phyloP scores from a whole-genome alignment of 2,888 invertebrate genomes.

The Glyphotaelius pellucidus region DNA sequence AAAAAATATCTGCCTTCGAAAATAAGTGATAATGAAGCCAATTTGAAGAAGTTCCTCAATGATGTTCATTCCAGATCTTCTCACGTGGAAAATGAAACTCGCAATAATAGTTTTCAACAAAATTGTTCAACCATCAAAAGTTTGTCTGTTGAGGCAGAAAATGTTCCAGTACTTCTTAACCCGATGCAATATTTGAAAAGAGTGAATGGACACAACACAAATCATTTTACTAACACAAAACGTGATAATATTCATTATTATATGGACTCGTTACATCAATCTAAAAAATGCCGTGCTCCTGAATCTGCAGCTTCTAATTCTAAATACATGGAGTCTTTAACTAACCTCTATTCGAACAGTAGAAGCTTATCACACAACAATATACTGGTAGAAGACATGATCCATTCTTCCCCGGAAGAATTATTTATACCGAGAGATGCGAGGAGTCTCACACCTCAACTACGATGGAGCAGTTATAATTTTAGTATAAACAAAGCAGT shows the following conservation, averaged over 20 bases:
- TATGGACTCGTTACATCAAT: background rate
- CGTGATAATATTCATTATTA: background rate
- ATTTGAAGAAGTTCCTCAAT: constrained; percentile 69
- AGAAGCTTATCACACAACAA: background rate
- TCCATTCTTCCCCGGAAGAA: background rate
- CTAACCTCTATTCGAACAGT: background rate
- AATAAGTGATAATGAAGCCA: constrained; percentile 67
- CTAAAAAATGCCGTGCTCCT: background rate
- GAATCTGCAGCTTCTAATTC: constrained; percentile 23
- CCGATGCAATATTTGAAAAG: constrained; percentile 63
- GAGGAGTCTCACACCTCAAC: background rate
- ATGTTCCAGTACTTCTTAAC: constrained; percentile 49
- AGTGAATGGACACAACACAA: constrained; percentile 33
- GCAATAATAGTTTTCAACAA: background rate
- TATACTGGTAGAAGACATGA: background rate
- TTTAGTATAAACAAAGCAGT: background rate
- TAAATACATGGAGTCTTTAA: constrained; percentile 38
- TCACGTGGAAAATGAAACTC: background rate
- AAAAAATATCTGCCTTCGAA: constrained; percentile 68
- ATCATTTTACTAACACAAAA: background rate
- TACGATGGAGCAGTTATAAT: background rate
- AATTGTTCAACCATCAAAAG: constrained; percentile 9
- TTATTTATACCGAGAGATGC: background rate
- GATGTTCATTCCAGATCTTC: constrained; percentile 68
- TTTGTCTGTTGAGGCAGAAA: background rate